phyloP scores from a whole-genome alignment of 2,888 invertebrate species.

The Protodeltote pygarga region DNA sequence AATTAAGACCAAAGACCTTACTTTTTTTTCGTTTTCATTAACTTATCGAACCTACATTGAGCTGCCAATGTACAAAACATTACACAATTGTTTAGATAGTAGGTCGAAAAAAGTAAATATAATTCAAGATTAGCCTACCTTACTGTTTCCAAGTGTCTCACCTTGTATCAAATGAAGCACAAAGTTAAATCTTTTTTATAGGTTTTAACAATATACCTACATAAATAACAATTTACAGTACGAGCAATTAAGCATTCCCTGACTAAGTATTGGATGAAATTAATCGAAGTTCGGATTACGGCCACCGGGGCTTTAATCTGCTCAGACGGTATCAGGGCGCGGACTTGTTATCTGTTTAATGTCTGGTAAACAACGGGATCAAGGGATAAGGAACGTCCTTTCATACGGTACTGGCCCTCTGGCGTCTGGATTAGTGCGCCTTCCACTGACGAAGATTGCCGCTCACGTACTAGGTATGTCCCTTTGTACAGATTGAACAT shows the following conservation, averaged over 20 bases:
- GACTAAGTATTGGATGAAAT: slow-evolving; percentile 85
- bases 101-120: slow-evolving; percentile 5
- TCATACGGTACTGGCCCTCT: slow-evolving; percentile 81
- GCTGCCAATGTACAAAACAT: no score
- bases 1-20: neutral
- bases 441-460: slow-evolving; percentile 76
- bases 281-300: slow-evolving; percentile 86
- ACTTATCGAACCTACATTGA: neutral
- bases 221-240: slow-evolving; percentile 66
- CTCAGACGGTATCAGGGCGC: slow-evolving; percentile 83
- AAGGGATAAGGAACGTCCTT: slow-evolving; percentile 86
- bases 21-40: neutral
- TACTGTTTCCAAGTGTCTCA: slow-evolving; percentile 3
- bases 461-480: slow-evolving; percentile 57
- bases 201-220: slow-evolving; percentile 39
- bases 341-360: slow-evolving; percentile 88
- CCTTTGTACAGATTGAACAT: slow-evolving; percentile 16
- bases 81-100: neutral
- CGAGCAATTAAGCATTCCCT: slow-evolving; percentile 73
- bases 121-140: slow-evolving; percentile 24
- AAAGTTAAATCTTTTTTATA: slow-evolving; percentile 34
- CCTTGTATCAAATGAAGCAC: slow-evolving; percentile 17
- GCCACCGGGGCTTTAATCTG: slow-evolving; percentile 82
- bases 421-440: slow-evolving; percentile 80
- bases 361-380: slow-evolving; percentile 88